A percentile compares a stretch with the other conserved stretches of the same genome.
Conservation (phyloP, 2,888 invertebrate genomes). For the Rhopalosiphum nymphaeae region DNA sequence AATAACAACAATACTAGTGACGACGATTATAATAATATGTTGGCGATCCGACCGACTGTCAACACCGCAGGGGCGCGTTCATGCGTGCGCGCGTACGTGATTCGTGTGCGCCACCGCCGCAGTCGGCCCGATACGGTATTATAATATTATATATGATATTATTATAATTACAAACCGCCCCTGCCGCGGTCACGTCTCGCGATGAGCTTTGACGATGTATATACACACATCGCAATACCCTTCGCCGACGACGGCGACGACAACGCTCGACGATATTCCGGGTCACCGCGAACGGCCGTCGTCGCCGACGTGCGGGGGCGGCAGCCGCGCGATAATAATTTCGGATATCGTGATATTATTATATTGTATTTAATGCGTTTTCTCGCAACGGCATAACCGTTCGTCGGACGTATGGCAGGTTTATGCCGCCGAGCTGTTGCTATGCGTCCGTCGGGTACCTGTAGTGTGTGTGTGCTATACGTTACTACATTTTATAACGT, state of each 20-base stretch:
- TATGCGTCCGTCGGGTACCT: too few relatives aligned
- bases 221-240: background rate
- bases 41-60: background rate
- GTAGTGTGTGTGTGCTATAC: too few relatives aligned
- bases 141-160: background rate
- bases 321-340: background rate
- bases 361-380: too few relatives aligned
- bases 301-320: background rate
- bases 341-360: background rate
- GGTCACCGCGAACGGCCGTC: background rate
- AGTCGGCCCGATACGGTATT: background rate
- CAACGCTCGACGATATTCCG: background rate
- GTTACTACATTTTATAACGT: too few relatives aligned
- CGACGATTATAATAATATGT: background rate
- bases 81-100: background rate
- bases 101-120: background rate
- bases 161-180: background rate
- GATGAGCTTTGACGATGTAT: background rate
- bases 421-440: too few relatives aligned
- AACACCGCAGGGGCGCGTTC: background rate
- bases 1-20: background rate
- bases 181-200: background rate
- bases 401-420: too few relatives aligned
- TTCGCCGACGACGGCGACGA: background rate
- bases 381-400: too few relatives aligned